These are phyloP conservation scores for Drosophila anceps DNA, from an alignment of 2,888 invertebrate genomes.

Conservation along the genomic window DNA sequence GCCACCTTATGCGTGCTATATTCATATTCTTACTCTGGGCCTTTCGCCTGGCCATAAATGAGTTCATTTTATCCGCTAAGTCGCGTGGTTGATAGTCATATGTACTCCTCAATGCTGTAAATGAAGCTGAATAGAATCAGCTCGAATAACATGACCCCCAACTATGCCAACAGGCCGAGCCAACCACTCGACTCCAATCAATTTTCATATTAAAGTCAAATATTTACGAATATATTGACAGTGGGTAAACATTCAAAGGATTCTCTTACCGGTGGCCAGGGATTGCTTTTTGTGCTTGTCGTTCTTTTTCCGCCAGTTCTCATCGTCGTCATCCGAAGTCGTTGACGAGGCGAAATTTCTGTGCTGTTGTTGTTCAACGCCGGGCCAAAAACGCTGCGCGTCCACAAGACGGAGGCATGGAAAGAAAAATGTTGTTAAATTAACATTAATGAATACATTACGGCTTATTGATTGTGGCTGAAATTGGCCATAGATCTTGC, in stretches of 20 bases:
- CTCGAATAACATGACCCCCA: slow-evolving; percentile 11
- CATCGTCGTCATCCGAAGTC: slow-evolving; percentile 49
- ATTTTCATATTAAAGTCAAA: slow-evolving; percentile 55
- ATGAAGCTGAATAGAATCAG: not conserved
- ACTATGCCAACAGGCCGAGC: slow-evolving; percentile 20
- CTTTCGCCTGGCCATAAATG: not conserved
- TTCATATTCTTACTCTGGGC: too few relatives aligned
- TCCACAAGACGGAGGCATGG: slow-evolving; percentile 1
- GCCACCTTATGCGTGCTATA: too few relatives aligned
- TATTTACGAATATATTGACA: slow-evolving; percentile 49
- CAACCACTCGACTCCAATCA: slow-evolving; percentile 29
- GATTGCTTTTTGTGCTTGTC: slow-evolving; percentile 59
- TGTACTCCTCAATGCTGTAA: slow-evolving; percentile 15
- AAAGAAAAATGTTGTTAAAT: slow-evolving; percentile 52
- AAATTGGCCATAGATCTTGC: slow-evolving; percentile 55
- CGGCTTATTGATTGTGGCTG: slow-evolving; percentile 66
- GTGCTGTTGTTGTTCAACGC: slow-evolving; percentile 50
- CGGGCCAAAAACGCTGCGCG: slow-evolving; percentile 44
- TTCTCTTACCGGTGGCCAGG: slow-evolving; percentile 56
- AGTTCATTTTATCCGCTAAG: not conserved
- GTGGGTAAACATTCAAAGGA: slow-evolving; percentile 25
- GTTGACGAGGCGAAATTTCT: slow-evolving; percentile 64
- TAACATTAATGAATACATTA: slow-evolving; percentile 65
- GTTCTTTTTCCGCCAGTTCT: slow-evolving; percentile 34
- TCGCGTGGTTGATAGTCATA: not conserved